Evolutionary conservation across 2,113 vertebrate genomes (phyloP).

Genomic region (Paradisaea rubra): DNA sequence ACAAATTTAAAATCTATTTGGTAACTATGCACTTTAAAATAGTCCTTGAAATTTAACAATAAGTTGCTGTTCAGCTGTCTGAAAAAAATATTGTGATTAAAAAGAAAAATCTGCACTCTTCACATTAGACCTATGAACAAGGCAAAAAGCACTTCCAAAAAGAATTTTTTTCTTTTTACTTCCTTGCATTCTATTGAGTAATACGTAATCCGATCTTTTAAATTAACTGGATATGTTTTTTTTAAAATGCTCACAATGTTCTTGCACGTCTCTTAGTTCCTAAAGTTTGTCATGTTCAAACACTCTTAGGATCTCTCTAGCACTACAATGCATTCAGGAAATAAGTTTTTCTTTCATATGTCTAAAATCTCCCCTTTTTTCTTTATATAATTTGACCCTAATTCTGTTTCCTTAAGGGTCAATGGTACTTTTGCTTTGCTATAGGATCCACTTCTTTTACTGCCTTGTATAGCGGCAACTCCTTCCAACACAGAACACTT

Average conservation of each 20-base stretch:
- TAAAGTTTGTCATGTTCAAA: neutral
- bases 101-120: neutral
- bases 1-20: neutral
- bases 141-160: neutral
- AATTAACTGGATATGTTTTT: constrained; percentile 4
- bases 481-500: neutral
- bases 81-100: neutral
- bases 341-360: neutral
- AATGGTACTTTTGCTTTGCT: neutral
- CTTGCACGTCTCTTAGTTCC: neutral
- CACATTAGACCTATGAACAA: neutral
- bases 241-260: neutral
- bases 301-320: neutral
- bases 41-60: neutral
- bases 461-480: neutral
- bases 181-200: constrained; percentile 1
- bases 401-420: neutral
- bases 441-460: neutral
- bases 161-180: neutral
- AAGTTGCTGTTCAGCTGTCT: neutral
- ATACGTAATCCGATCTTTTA: neutral
- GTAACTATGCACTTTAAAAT: neutral
- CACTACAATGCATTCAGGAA: neutral
- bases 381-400: neutral
- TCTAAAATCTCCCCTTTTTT: neutral